Base-by-base conservation (phyloP, 2,888 invertebrate genomes). In the Sipha maydis region DNA sequence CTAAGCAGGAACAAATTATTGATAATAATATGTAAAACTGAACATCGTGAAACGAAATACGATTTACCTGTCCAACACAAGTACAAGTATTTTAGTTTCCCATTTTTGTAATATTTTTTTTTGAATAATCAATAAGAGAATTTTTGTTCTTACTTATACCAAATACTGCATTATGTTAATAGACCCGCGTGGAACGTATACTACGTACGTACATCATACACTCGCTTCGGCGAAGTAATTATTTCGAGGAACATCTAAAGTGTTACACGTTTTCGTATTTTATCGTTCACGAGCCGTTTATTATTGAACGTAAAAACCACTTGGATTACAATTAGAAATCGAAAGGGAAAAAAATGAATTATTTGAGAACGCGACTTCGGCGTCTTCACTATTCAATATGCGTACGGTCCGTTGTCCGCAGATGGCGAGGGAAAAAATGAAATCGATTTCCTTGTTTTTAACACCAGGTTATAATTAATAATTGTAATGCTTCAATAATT, bases 391-490 rank as follows among this genome's bases (percentile, higher is more conserved):
- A 25, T 61, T 25, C 61, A 21, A 31, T 25, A 7, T 48, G 17
- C 31, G 17, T 0, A 3, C 14, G 71, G 28, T 61, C 71, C 3
- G 61, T n/a, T n/a, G n/a, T 61, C 3, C 31, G 71, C 17, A 28
- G 71, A 17, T 28, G 28, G 71, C n/a, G 69, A 41, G 25, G 21
- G 48, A 69, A 69, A 34, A 48, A 69, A 69, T 7, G 48, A 82
- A 82, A 82, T 82, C 25, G 69, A 82, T 82, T 82, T 82, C 69
- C 69, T 69, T 69, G 69, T 82, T 82, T 82, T 82, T 48, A 19
- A 79, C 28, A 82, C 69, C 28, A 69, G 41, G 19, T 69, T 69
- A 28, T n/a, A 82, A 14, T 28, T 82, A 69, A 25, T 83, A 83
- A 83, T 83, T 83, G 73, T 73, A 83, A n/a, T n/a, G n/a, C n/a